Conservation (phyloP, 2,113 vertebrate species). For the Copsychus sechellarum region DNA sequence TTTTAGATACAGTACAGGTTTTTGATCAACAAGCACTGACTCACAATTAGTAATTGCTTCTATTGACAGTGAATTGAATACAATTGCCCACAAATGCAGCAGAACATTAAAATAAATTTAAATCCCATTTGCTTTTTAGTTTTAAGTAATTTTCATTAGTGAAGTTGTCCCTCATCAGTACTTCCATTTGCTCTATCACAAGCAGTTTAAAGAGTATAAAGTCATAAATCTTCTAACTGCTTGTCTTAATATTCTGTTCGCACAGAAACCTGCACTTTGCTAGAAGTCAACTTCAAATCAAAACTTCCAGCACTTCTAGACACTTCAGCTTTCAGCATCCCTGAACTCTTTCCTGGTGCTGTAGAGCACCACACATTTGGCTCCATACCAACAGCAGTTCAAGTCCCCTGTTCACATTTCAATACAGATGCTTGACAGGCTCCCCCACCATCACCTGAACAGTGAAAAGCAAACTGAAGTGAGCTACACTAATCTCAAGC, state of each 20-base stretch:
- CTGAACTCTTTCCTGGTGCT: background rate
- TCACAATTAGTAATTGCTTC: background rate
- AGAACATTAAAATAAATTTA: background rate
- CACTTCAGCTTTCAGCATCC: background rate
- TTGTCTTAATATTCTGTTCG: background rate
- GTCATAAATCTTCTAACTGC: background rate
- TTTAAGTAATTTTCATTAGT: background rate
- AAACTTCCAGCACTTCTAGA: background rate
- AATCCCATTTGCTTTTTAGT: background rate
- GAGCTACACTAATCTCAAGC: background rate
- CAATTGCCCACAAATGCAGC: background rate
- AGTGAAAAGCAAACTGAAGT: background rate
- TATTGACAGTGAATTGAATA: background rate
- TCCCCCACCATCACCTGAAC: background rate
- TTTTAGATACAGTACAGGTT: background rate
- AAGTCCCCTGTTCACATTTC: background rate
- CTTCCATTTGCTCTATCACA: background rate
- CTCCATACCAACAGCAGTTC: background rate
- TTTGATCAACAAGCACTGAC: background rate
- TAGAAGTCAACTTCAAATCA: background rate
- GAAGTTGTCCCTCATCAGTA: background rate
- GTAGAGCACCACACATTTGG: background rate
- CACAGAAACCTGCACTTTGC: background rate
- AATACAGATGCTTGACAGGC: background rate
- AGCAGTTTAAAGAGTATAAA: background rate